Conservation (phyloP, 2,797 vertebrate genomes). For the Austrolebias charrua region DNA sequence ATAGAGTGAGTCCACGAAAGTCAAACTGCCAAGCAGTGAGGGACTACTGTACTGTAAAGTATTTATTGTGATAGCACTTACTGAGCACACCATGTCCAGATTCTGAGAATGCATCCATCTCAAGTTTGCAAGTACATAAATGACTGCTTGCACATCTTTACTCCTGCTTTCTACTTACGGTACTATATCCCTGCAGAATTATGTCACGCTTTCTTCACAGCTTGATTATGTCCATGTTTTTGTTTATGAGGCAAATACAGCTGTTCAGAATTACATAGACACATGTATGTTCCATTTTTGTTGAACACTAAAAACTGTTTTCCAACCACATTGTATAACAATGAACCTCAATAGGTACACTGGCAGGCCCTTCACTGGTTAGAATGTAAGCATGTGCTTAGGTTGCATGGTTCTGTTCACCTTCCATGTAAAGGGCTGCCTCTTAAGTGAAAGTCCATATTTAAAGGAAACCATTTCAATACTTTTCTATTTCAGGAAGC, state of each 20-base stretch:
- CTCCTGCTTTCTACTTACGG: constrained; percentile 7
- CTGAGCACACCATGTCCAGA: not conserved
- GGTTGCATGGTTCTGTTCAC: constrained; percentile 15
- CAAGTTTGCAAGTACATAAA: not conserved
- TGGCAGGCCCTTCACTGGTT: constrained; percentile 13
- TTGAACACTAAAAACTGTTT: constrained; percentile 24
- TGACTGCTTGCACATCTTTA: not conserved
- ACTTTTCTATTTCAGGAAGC: constrained; percentile 54
- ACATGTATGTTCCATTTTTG: constrained; percentile 46
- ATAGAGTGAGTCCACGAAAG: too few species aligned
- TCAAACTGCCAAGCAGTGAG: too few species aligned
- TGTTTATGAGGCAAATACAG: constrained; percentile 52
- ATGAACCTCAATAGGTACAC: constrained; percentile 19
- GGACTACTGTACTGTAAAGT: too few species aligned
- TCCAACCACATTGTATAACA: constrained; percentile 1
- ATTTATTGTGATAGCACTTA: too few species aligned
- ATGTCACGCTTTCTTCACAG: constrained; percentile 36
- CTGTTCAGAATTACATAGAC: constrained; percentile 55
- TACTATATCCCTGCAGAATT: constrained; percentile 2
- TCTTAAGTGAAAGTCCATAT: constrained; percentile 59
- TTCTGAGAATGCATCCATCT: not conserved
- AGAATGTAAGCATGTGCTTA: constrained; percentile 18
- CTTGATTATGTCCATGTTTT: constrained; percentile 20
- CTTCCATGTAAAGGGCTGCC: constrained; percentile 15
- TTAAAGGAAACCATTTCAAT: constrained; percentile 29